These are phyloP conservation scores for Sarcoramphus papa DNA, from an alignment of 2,797 vertebrate genomes.

Conservation along the genomic window DNA sequence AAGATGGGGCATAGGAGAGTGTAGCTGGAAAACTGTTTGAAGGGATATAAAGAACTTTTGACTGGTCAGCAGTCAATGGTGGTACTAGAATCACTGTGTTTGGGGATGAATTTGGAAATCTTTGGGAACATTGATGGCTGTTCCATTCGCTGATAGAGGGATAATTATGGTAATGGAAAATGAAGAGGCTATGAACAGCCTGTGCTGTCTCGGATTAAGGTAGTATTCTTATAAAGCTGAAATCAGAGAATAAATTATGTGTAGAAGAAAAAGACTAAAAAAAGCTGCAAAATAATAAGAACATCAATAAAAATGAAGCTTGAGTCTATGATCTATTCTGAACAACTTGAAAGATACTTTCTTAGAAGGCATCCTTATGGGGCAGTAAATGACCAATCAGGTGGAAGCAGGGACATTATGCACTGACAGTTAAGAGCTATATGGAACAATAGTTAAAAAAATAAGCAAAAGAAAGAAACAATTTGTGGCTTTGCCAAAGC, in stretches of 20 bases:
- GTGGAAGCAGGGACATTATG: not conserved
- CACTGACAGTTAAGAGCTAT: not conserved
- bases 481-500: not conserved
- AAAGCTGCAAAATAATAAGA: not conserved
- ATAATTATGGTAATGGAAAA: not conserved
- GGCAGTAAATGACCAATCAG: not conserved
- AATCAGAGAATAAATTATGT: not conserved
- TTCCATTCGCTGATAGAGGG: not conserved
- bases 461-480: not conserved
- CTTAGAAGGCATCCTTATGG: not conserved
- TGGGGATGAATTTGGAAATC: not conserved
- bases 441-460: not conserved
- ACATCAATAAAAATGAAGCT: not conserved
- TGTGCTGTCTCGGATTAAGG: not conserved
- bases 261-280: not conserved
- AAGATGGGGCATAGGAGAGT: not conserved
- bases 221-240: not conserved
- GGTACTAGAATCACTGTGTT: not conserved
- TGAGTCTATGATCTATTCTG: not conserved
- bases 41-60: not conserved
- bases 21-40: not conserved
- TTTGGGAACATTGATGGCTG: not conserved
- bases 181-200: not conserved
- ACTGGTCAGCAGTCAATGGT: not conserved
- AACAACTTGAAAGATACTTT: not conserved